Conservation (phyloP, 1,140 invertebrate genomes). For the Camponotus floridanus region DNA sequence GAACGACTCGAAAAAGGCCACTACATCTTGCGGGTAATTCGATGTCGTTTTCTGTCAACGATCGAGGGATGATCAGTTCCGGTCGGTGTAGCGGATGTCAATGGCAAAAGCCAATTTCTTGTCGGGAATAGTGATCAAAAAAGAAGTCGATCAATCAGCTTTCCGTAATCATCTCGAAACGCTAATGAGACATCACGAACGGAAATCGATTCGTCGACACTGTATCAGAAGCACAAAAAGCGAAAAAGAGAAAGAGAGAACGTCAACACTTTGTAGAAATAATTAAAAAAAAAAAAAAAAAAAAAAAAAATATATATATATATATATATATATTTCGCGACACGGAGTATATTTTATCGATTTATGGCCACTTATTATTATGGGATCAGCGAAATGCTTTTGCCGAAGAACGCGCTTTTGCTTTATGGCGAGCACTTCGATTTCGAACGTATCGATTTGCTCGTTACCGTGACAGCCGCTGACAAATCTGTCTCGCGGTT, state of each 20-base stretch:
- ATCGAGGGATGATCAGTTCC: constrained; percentile 38
- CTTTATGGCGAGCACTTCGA: constrained; percentile 5
- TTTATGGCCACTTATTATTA: constrained; percentile 22
- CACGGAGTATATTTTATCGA: constrained; percentile 17
- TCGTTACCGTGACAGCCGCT: constrained; percentile 43
- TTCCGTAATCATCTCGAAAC: background rate
- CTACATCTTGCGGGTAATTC: constrained; percentile 11
- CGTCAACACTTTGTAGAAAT: background rate
- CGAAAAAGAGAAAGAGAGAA: background rate
- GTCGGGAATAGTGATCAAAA: constrained; percentile 24
- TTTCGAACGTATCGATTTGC: constrained; percentile 37
- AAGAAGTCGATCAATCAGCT: background rate
- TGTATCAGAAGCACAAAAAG: background rate
- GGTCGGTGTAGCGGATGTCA: constrained; percentile 19
- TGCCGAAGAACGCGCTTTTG: constrained; percentile 5
- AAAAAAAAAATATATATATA: too few species aligned
- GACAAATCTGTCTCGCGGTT: constrained; percentile 27
- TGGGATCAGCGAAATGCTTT: constrained; percentile 2
- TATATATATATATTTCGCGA: background rate
- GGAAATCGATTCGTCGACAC: constrained; percentile 25
- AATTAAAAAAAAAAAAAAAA: constrained; percentile 23
- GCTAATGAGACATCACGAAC: constrained; percentile 22
- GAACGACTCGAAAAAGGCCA: constrained; percentile 19
- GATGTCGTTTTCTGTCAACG: background rate
- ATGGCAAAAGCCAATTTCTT: constrained; percentile 46